Evolutionary conservation across 2,888 invertebrate genomes (phyloP).

Genomic region (Synergus gifuensis): DNA sequence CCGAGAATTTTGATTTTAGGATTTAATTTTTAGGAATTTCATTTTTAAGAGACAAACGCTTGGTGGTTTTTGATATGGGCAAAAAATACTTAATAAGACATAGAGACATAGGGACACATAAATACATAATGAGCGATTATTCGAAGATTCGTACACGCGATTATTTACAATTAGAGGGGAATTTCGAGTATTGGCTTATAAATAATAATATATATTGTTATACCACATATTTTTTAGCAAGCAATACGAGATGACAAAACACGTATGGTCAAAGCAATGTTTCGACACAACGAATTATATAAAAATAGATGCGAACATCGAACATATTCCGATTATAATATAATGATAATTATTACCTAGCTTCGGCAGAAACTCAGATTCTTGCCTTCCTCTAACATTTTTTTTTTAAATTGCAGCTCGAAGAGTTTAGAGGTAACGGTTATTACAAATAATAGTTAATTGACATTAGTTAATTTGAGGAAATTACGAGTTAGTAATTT

Average conservation of each 20-base stretch:
- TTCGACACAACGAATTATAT: conserved; percentile 77
- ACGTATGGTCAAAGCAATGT: conserved; percentile 75
- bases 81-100: conserved; percentile 41
- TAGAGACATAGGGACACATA: conserved; percentile 40
- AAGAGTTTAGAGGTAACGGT: background rate
- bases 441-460: background rate
- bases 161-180: conserved; percentile 42
- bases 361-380: conserved; percentile 45
- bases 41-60: conserved; percentile 8
- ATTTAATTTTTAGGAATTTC: no score
- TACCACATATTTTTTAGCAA: conserved; percentile 71
- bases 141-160: conserved; percentile 38
- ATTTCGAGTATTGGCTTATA: conserved; percentile 58
- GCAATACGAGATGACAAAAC: conserved; percentile 64
- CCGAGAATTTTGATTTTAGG: no score
- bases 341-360: conserved; percentile 53
- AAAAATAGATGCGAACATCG: conserved; percentile 70
- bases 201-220: conserved; percentile 65
- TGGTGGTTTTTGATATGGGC: conserved; percentile 49
- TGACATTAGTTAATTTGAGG: background rate
- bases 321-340: conserved; percentile 57
- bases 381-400: background rate
- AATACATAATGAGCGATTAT: conserved; percentile 22
- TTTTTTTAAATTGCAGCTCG: conserved; percentile 4
- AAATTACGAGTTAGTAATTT: background rate